These are phyloP conservation scores for Odontamblyopus rebecca DNA, from an alignment of 2,797 vertebrate species.

Conservation along the genomic window DNA sequence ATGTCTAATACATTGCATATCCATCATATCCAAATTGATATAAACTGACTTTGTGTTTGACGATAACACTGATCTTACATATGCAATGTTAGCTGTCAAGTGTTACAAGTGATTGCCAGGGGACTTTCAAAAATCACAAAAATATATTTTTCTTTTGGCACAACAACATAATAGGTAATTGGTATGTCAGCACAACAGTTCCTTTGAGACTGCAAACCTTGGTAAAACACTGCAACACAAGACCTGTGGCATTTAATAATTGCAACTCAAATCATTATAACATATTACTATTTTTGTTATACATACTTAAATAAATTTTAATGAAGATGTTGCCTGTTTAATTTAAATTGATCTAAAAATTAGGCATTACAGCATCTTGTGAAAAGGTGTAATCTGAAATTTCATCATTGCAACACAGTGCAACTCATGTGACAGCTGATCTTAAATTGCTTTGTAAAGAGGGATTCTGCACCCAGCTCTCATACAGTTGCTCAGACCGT, in stretches of 20 bases:
- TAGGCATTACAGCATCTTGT: constrained; percentile 18
- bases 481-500: constrained; percentile 26
- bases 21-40: neutral
- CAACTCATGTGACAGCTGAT: constrained; percentile 40
- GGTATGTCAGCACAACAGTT: neutral
- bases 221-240: neutral
- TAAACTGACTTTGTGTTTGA: neutral
- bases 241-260: neutral
- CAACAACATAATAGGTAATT: neutral
- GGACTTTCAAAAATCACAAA: neutral
- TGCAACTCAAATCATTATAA: neutral
- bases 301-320: neutral
- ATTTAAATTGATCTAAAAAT: neutral
- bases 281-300: neutral
- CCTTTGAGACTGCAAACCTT: neutral
- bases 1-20: neutral
- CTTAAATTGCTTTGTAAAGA: constrained; percentile 20
- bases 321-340: neutral
- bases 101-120: neutral
- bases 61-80: neutral
- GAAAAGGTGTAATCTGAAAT: constrained; percentile 33
- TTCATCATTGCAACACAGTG: constrained; percentile 38
- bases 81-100: neutral
- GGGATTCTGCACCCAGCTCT: constrained; percentile 21
- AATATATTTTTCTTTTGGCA: neutral